Evolutionary conservation across 2,113 vertebrate genomes (phyloP).

Genomic region (Philantomba maxwellii): DNA sequence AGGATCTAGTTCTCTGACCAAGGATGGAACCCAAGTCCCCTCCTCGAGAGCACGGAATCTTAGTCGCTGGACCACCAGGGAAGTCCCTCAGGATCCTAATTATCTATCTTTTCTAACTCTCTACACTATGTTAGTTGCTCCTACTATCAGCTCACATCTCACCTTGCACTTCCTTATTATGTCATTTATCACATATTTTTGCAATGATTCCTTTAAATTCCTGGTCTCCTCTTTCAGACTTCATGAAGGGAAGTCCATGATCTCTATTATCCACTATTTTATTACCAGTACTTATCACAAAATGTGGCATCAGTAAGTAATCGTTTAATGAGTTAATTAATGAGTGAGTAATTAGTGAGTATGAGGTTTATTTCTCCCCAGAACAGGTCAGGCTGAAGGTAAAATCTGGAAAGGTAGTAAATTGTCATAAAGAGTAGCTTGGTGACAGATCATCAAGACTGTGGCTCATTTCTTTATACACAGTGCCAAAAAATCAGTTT

Average conservation of each 20-base stretch:
- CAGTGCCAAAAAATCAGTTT: neutral
- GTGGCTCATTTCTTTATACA: neutral
- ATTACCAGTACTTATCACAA: neutral
- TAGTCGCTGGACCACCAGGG: neutral
- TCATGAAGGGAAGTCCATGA: neutral
- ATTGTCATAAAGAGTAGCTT: neutral
- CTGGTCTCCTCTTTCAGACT: neutral
- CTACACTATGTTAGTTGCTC: neutral
- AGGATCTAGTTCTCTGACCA: neutral
- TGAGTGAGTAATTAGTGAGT: neutral
- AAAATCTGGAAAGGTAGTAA: neutral
- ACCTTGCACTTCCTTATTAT: neutral
- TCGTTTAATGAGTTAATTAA: neutral
- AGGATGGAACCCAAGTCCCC: neutral
- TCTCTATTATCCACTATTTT: neutral
- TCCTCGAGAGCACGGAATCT: accelerated
- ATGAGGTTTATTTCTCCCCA: neutral
- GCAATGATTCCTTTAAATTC: neutral
- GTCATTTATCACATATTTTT: neutral
- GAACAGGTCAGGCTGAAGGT: neutral
- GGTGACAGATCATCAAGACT: neutral
- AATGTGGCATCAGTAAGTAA: neutral
- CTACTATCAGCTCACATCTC: neutral
- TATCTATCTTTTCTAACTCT: neutral
- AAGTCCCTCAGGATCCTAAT: neutral